Evolutionary conservation across 2,113 vertebrate genomes (phyloP).

Genomic region (Pseudois nayaur): DNA sequence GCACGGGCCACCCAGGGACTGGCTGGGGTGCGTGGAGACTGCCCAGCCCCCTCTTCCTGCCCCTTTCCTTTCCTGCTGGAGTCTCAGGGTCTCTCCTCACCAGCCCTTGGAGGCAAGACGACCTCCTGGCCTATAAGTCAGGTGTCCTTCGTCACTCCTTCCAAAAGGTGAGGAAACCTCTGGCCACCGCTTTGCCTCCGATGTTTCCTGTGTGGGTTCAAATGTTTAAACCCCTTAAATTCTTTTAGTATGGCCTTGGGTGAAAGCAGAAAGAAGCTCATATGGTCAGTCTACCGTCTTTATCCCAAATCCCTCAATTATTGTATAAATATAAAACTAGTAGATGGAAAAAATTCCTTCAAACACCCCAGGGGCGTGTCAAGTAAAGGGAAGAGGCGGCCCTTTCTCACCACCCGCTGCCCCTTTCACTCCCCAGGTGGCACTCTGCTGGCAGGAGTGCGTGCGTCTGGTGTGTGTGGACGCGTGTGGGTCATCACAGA

Average conservation of each 20-base stretch:
- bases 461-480: neutral
- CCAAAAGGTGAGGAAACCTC: neutral
- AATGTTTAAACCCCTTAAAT: neutral
- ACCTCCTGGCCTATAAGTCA: neutral
- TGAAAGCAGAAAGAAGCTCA: neutral
- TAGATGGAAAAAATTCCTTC: neutral
- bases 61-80: neutral
- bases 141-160: neutral
- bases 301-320: neutral
- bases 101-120: neutral
- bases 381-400: neutral
- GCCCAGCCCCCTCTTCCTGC: neutral
- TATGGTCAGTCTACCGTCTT: neutral
- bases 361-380: neutral
- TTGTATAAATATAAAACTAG: neutral
- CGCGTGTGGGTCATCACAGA: neutral
- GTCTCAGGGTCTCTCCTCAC: neutral
- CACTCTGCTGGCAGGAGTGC: neutral
- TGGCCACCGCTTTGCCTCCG: neutral
- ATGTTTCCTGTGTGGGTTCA: neutral
- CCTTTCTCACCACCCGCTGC: neutral
- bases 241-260: neutral
- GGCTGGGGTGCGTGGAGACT: neutral
- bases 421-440: neutral
- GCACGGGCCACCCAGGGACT: neutral